Conservation (phyloP, 2,888 invertebrate genomes). For the Metacarcinus magister region DNA sequence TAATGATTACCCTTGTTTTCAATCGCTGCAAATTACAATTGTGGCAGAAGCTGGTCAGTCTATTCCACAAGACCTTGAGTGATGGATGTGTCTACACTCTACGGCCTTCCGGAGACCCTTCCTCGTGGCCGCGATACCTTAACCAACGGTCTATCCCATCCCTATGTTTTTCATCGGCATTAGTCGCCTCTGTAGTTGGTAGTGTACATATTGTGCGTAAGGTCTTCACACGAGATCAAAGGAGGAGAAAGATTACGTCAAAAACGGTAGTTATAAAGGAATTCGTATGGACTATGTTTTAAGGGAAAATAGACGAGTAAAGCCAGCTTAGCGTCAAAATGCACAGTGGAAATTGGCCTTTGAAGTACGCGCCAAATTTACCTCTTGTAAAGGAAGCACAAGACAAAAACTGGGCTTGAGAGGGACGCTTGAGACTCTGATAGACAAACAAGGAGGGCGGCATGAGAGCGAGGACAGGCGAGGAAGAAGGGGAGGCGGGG, state of each 20-base stretch:
- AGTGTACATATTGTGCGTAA: neutral
- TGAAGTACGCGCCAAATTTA: neutral
- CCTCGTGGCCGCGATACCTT: neutral
- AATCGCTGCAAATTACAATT: neutral
- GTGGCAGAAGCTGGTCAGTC: neutral
- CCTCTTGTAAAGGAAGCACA: neutral
- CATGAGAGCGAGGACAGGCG: conserved; percentile 41
- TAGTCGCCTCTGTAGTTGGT: neutral
- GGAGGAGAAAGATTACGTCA: neutral
- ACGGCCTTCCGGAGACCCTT: neutral
- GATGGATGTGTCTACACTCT: neutral
- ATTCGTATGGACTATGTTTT: neutral
- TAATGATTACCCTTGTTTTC: neutral
- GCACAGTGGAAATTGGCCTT: neutral
- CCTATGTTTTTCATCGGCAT: neutral
- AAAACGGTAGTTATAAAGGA: neutral
- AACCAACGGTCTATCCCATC: neutral
- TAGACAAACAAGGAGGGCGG: conserved; percentile 31
- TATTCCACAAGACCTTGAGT: neutral
- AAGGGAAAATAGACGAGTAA: neutral
- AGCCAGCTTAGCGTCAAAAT: neutral
- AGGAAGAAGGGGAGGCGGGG: conserved; percentile 11
- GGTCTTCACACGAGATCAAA: neutral
- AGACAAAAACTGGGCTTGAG: neutral
- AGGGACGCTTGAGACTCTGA: neutral